Conservation (phyloP, 2,113 vertebrate species). For the Hymenochirus boettgeri region DNA sequence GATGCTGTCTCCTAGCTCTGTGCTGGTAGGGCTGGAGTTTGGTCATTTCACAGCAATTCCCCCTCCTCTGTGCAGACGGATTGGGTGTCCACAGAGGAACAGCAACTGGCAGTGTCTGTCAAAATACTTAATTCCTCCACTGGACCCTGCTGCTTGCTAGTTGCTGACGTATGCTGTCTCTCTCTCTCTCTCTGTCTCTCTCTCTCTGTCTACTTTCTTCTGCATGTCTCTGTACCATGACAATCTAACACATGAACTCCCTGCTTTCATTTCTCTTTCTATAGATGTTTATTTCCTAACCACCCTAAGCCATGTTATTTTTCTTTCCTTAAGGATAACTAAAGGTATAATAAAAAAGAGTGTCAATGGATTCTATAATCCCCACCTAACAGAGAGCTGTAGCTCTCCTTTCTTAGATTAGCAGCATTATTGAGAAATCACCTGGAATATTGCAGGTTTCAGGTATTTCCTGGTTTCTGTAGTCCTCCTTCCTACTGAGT, state of each 20-base stretch:
- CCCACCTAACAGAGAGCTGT: no score
- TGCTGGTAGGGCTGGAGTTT: constrained; percentile 8
- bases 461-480: no score
- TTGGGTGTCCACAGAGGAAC: constrained; percentile 29
- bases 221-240: background rate
- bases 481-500: no score
- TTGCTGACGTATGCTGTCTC: constrained; percentile 29
- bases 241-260: background rate
- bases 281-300: no score
- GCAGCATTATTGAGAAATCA: no score
- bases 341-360: no score
- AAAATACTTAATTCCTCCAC: constrained; percentile 35
- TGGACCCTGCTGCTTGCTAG: background rate
- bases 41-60: constrained; percentile 32
- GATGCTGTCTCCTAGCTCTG: constrained; percentile 18
- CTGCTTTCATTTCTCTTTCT: no score
- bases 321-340: no score
- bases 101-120: constrained; percentile 42
- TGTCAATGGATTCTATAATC: no score
- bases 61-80: constrained; percentile 37
- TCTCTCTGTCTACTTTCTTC: background rate
- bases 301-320: no score
- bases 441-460: no score
- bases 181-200: constrained; percentile 8
- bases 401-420: no score